These are phyloP conservation scores for Idris sp. DNA, from an alignment of 1,140 invertebrate genomes.

Conservation along the genomic window DNA sequence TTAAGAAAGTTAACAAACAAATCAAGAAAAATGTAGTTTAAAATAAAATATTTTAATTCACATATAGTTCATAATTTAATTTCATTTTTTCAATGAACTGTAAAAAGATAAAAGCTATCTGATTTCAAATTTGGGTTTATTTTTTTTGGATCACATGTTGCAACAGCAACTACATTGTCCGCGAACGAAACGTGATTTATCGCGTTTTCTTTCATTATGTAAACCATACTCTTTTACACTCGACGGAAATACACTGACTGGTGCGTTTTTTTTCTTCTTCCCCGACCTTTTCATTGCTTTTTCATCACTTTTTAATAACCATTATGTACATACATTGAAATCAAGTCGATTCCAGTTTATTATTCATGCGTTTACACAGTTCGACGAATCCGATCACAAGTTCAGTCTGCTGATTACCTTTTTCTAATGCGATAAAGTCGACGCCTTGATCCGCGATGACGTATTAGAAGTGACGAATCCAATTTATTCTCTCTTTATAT, in stretches of 20 bases:
- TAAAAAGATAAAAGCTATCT: too few species aligned
- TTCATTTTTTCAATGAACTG: too few species aligned
- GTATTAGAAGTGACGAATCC: too few species aligned
- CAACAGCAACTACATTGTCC: conserved; percentile 12
- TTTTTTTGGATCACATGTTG: too few species aligned
- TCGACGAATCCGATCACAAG: conserved; percentile 1
- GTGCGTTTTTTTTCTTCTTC: not conserved
- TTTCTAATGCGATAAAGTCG: conserved; percentile 1
- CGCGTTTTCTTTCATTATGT: conserved; percentile 31
- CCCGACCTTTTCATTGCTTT: conserved; percentile 1
- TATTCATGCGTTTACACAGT: conserved; percentile 16
- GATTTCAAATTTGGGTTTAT: not conserved
- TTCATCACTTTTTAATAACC: conserved; percentile 18
- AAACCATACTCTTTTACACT: conserved; percentile 19
- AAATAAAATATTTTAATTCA: too few species aligned
- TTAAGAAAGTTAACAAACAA: too few species aligned
- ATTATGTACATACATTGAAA: conserved; percentile 19
- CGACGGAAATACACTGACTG: conserved; percentile 10
- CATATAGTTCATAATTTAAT: too few species aligned
- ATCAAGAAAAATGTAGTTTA: too few species aligned
- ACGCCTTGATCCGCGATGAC: not conserved
- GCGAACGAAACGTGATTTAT: conserved; percentile 27
- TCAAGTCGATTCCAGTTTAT: too few species aligned
- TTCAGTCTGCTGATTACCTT: conserved; percentile 35
- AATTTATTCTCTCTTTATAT: too few species aligned